A percentile compares a stretch with the other conserved stretches of the same genome.
phyloP scores from a whole-genome alignment of 2,113 vertebrate species.

The Nipponia nippon region DNA sequence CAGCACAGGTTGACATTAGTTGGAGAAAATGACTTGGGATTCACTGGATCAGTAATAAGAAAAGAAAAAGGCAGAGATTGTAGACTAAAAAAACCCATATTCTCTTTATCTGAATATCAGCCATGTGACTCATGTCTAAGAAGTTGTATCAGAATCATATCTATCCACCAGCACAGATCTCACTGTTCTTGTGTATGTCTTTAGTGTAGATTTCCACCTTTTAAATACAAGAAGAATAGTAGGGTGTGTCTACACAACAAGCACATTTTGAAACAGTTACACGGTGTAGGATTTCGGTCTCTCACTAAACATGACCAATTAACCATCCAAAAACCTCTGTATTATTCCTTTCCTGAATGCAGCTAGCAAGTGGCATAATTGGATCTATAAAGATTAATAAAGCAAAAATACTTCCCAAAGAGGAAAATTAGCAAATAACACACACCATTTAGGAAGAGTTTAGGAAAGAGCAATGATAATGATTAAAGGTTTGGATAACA shows the following conservation, averaged over 20 bases:
- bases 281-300: not conserved
- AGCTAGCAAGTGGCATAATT: not conserved
- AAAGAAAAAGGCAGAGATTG: not conserved
- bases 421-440: not conserved
- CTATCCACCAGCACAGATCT: not conserved
- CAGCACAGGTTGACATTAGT: not conserved
- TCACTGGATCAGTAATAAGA: not conserved
- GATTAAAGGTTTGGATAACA: not conserved
- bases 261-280: not conserved
- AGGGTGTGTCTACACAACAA: not conserved
- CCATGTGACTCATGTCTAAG: not conserved
- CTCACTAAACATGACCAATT: not conserved
- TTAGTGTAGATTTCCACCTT: not conserved
- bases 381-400: not conserved
- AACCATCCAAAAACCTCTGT: not conserved
- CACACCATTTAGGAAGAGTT: not conserved
- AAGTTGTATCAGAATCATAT: not conserved
- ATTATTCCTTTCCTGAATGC: not conserved
- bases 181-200: not conserved
- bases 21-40: not conserved
- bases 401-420: not conserved
- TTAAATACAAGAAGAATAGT: not conserved
- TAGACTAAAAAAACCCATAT: not conserved
- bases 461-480: not conserved
- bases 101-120: not conserved